phyloP scores from a whole-genome alignment of 2,797 vertebrate genomes.

The Scyliorhinus canicula region DNA sequence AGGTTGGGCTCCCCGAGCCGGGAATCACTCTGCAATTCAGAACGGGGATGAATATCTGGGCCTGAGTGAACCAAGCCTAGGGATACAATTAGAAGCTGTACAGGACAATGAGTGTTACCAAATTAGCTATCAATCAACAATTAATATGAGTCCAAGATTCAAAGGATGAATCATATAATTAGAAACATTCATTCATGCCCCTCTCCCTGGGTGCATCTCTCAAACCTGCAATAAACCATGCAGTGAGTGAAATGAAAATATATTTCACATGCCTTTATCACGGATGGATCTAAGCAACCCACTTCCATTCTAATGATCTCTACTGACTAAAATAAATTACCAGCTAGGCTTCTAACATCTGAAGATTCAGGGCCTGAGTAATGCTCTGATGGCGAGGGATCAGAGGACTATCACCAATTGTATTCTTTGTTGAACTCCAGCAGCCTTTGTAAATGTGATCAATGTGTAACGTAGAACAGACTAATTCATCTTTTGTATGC shows the following conservation, averaged over 20 bases:
- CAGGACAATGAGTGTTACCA: not conserved
- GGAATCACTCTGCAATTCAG: too few species aligned
- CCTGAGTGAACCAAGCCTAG: not conserved
- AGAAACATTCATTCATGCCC: not conserved
- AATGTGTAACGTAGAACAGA: not conserved
- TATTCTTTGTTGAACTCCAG: not conserved
- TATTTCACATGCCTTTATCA: slow-evolving; percentile 23
- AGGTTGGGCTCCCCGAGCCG: too few species aligned
- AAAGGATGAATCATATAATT: not conserved
- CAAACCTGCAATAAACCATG: not conserved
- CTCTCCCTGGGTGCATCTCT: not conserved
- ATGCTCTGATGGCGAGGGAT: not conserved
- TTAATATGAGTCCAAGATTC: not conserved
- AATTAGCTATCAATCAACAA: not conserved
- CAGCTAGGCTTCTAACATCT: not conserved
- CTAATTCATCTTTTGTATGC: not conserved
- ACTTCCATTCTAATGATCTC: not conserved
- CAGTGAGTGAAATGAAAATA: slow-evolving; percentile 2
- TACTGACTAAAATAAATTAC: not conserved
- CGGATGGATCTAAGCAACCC: not conserved
- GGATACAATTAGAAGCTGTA: not conserved
- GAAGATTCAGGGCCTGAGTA: not conserved
- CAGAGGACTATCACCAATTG: not conserved
- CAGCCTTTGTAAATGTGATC: not conserved
- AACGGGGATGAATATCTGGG: too few species aligned